Base-by-base conservation (phyloP, 1,140 invertebrate genomes). In the Anagrus nilaparvatae region DNA sequence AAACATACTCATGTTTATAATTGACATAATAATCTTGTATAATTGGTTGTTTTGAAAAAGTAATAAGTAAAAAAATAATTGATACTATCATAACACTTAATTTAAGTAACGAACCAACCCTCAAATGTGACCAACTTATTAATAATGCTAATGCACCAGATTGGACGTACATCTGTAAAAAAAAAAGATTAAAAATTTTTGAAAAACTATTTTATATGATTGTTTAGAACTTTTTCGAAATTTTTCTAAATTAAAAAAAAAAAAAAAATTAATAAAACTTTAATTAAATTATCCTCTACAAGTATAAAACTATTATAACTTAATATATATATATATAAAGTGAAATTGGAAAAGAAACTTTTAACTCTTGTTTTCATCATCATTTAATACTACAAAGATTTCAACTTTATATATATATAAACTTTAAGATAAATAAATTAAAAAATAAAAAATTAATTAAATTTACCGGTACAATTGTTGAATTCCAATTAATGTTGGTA, bases 61-160 rank as follows among this genome's bases (percentile, higher is more conserved):
- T 49, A 6, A 51, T 29, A 5, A 68, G 48, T n/a, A 61, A 37
- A 0, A 68, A 57, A 3, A 74, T 52, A 5, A 82, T 61, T 1
- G 82, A 80, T 4, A 76, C n/a, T 9, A 79, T 46, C 85, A 90
- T 90, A 31, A 85, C 63, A 12, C 75, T 51, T 2, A 92, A 58
- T 64, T 93, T 95, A 5, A 93, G 61, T 3, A 91, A 66, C 53
- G 88, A 91, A 19, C 82, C 84, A 6, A 88, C 76, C 34, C 84
- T 73, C 5, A 93, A 71, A 63, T 93, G 91, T 9, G 88, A 79
- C 32, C 85, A 90, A 47, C 88, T 84, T 0, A 79, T 76, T 0
- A 84, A 73, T 30, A 93, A 54, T 0, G 80, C 79, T 20, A 92
- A 67, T 19, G 84, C 80, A 30, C 84, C 81, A 47, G 84, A 84